Evolutionary conservation across 2,888 invertebrate species (phyloP).

Genomic region (Eupithecia abbreviata): DNA sequence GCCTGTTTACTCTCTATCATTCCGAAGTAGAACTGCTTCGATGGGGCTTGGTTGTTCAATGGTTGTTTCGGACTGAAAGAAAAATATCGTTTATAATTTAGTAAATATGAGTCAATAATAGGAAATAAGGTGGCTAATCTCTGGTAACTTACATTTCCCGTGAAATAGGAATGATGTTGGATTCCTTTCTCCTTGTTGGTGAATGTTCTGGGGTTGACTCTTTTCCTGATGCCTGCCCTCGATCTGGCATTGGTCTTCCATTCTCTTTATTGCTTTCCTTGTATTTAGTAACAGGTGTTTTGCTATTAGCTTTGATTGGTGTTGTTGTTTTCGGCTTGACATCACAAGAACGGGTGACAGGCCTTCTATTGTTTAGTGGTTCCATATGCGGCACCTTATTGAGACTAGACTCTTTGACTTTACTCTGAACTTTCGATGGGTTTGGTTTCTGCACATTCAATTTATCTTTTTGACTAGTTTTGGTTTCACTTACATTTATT

Average conservation of each 20-base stretch:
- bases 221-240: slow-evolving; percentile 85
- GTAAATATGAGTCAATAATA: not conserved
- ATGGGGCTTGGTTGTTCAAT: slow-evolving; percentile 55
- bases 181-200: slow-evolving; percentile 73
- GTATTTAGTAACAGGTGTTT: slow-evolving; percentile 57
- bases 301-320: slow-evolving; percentile 54
- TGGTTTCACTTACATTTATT: slow-evolving; percentile 75
- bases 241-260: slow-evolving; percentile 67
- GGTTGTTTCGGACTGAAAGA: slow-evolving; percentile 64
- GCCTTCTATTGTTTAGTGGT: slow-evolving; percentile 62
- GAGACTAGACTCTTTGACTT: slow-evolving; percentile 82
- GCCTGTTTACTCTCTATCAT: slow-evolving; percentile 85
- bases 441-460: slow-evolving; percentile 64
- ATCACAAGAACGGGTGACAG: slow-evolving; percentile 66
- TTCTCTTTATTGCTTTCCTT: slow-evolving; percentile 67
- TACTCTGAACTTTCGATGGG: slow-evolving; percentile 78
- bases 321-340: slow-evolving; percentile 60
- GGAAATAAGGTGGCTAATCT: not conserved
- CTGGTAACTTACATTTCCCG: slow-evolving; percentile 48
- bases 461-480: slow-evolving; percentile 78
- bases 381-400: slow-evolving; percentile 49
- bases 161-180: slow-evolving; percentile 46
- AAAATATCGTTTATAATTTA: slow-evolving; percentile 22
- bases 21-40: slow-evolving; percentile 89
- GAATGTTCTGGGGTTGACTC: slow-evolving; percentile 86